A percentile compares a stretch with the other conserved stretches of the same genome.
Evolutionary conservation across 2,113 vertebrate species (phyloP).

Genomic region (Pomatostomus ruficeps): DNA sequence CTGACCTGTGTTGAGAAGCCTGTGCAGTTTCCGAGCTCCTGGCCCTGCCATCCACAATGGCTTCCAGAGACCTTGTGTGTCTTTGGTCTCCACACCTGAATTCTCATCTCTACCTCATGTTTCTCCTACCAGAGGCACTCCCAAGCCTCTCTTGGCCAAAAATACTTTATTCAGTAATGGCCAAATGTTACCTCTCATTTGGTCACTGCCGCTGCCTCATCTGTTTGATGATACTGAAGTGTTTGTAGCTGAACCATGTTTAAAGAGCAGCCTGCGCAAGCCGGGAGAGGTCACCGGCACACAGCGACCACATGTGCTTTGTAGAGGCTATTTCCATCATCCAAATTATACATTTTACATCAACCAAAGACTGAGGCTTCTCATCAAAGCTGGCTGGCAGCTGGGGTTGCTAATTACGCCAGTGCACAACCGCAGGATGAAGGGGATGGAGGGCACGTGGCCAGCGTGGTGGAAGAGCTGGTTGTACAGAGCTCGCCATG

Average conservation of each 20-base stretch:
- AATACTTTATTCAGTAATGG: neutral
- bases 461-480: neutral
- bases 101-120: neutral
- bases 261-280: neutral
- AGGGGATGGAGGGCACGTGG: accelerated
- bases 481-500: neutral
- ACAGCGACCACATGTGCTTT: conserved; percentile 27
- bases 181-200: neutral
- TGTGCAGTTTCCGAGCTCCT: neutral
- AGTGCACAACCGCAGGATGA: neutral
- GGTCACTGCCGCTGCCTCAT: neutral
- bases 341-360: conserved; percentile 50
- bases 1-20: neutral
- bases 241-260: neutral
- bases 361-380: neutral
- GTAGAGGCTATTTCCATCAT: conserved; percentile 59
- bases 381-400: conserved; percentile 48
- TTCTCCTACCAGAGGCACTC: neutral
- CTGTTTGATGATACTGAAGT: conserved; percentile 2
- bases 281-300: neutral
- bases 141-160: neutral
- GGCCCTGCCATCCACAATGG: neutral
- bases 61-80: neutral
- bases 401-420: conserved; percentile 6
- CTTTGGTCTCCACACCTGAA: neutral